Percentiles rank a stretch among this genome's conserved stretches.
phyloP scores from a whole-genome alignment of 1,140 invertebrate species.

The Copidosoma floridanum region DNA sequence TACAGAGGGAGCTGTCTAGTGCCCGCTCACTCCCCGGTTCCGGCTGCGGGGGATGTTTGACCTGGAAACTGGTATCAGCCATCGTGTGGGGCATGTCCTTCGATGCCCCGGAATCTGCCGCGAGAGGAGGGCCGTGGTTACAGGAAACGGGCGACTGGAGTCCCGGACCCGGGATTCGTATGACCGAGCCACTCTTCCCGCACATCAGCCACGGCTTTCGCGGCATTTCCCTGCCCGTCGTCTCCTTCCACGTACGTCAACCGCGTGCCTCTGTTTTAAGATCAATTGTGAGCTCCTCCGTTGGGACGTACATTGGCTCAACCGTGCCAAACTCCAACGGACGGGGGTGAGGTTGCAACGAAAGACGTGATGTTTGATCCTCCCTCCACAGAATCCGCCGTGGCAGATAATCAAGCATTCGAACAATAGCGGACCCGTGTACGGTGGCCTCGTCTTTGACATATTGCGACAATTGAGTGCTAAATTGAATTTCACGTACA shows the following conservation, averaged over 20 bases:
- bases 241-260: constrained; percentile 72
- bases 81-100: constrained; percentile 68
- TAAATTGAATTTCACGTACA: constrained; percentile 80
- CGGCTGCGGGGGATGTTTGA: constrained; percentile 64
- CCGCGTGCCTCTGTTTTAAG: too few relatives aligned
- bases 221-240: constrained; percentile 66
- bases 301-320: too few relatives aligned
- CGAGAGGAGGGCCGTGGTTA: constrained; percentile 42
- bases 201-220: constrained; percentile 77
- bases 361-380: too few relatives aligned
- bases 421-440: constrained; percentile 59
- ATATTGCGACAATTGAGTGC: constrained; percentile 73
- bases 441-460: constrained; percentile 75
- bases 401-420: constrained; percentile 73
- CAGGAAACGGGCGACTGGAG: constrained; percentile 74
- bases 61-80: constrained; percentile 65
- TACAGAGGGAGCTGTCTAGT: constrained; percentile 1
- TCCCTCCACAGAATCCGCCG: constrained; percentile 77
- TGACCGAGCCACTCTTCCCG: constrained; percentile 73
- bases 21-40: constrained; percentile 29
- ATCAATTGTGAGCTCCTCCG: too few relatives aligned
- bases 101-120: background rate
- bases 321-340: too few relatives aligned
- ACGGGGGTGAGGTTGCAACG: too few relatives aligned
- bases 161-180: constrained; percentile 64